These are phyloP conservation scores for Microctonus aethiopoides DNA, from an alignment of 2,888 invertebrate species.

Conservation along the genomic window DNA sequence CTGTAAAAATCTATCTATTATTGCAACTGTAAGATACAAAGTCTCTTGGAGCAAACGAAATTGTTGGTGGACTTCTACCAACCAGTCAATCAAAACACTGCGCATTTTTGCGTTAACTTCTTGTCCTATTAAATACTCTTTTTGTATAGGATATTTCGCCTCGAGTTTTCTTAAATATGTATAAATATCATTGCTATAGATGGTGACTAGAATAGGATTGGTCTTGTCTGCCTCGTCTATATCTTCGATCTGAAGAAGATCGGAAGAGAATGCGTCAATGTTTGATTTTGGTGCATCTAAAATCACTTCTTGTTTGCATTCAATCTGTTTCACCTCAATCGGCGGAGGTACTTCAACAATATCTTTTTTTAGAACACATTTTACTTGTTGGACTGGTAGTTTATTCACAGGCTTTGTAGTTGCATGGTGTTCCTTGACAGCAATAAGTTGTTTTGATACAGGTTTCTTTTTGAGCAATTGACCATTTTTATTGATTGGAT, in stretches of 20 bases:
- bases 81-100: conserved; percentile 90
- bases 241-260: conserved; percentile 71
- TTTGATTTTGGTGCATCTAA: conserved; percentile 37
- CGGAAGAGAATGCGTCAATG: conserved; percentile 54
- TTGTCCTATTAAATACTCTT: conserved; percentile 77
- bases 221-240: conserved; percentile 81
- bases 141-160: conserved; percentile 73
- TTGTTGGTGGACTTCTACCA: conserved; percentile 89
- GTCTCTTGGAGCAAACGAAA: conserved; percentile 90
- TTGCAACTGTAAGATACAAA: conserved; percentile 86
- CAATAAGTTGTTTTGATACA: background rate
- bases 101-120: conserved; percentile 88
- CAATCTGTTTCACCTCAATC: conserved; percentile 32
- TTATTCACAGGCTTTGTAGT: conserved; percentile 45
- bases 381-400: conserved; percentile 47
- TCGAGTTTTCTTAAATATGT: conserved; percentile 83
- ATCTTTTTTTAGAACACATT: conserved; percentile 47
- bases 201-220: conserved; percentile 83
- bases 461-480: conserved; percentile 50
- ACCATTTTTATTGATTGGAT: conserved; percentile 56
- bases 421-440: conserved; percentile 7
- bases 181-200: conserved; percentile 92
- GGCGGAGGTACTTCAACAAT: background rate
- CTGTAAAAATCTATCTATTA: conserved; percentile 91
- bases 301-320: conserved; percentile 5